phyloP scores from a whole-genome alignment of 2,113 vertebrate species.

The Plecotus auritus region DNA sequence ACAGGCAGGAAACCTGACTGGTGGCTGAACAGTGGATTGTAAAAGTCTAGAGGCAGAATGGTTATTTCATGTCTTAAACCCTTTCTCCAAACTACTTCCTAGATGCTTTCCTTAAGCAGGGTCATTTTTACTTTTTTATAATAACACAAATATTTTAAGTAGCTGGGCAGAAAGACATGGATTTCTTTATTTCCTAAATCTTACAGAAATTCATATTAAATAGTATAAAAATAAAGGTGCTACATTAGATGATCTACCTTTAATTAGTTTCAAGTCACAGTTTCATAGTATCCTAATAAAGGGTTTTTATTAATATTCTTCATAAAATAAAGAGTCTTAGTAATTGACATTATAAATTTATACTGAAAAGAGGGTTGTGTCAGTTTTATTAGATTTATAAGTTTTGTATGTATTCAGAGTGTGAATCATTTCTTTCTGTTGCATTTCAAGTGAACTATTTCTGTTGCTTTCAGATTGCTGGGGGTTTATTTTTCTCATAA shows the following conservation, averaged over 20 bases:
- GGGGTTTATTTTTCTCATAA: conserved; percentile 31
- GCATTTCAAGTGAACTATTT: neutral
- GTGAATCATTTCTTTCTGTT: conserved; percentile 24
- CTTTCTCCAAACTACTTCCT: too few species aligned
- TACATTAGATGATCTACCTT: neutral
- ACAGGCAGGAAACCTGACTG: too few species aligned
- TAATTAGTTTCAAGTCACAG: neutral
- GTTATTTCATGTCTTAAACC: too few species aligned
- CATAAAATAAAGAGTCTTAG: neutral
- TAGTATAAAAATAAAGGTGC: neutral
- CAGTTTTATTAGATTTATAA: neutral
- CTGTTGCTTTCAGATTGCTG: neutral
- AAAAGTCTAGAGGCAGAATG: too few species aligned
- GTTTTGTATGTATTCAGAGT: neutral
- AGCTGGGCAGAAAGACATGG: neutral
- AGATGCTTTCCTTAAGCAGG: too few species aligned
- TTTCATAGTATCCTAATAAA: neutral
- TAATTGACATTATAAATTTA: conserved; percentile 18
- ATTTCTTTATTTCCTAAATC: conserved; percentile 10
- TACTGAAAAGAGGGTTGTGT: neutral
- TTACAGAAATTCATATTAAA: neutral
- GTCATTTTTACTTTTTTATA: conserved; percentile 18
- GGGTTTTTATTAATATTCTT: neutral
- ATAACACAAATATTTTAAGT: neutral
- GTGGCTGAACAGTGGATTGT: too few species aligned